Base-by-base conservation (phyloP, 1,140 invertebrate genomes). In the Telenomus remus region DNA sequence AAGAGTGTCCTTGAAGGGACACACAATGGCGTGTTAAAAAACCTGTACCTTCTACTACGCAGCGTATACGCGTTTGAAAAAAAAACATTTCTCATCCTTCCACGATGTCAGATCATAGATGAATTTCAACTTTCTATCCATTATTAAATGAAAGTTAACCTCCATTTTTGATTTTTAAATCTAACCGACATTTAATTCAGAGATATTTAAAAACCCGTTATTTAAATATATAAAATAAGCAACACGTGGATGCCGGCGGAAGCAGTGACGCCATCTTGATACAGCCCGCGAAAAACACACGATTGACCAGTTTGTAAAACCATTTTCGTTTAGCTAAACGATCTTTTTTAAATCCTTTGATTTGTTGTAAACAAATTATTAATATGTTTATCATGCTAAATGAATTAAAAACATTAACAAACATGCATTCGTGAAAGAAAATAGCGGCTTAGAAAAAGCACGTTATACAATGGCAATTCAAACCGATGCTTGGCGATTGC, bases 1-100 rank as follows among this genome's bases (percentile, higher is more conserved):
- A 39, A 11, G n/a, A 11, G n/a, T 39, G 37, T 39, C n/a, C 37
- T 39, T n/a, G 9, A 39, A 39, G n/a, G 37, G n/a, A 39, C 9
- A 39, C 37, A 39, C n/a, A 39, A 39, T 39, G 37, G 37, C 37
- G 37, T 39, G n/a, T 39, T 39, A 39, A 39, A 39, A 39, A 39
- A 10, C 37, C n/a, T 10, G 9, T 10, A 39, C 37, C n/a, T n/a
- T 39, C 37, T 11, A 39, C 37, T 39, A 39, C n/a, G 9, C 37
- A 39, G 3, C 3, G 3, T 39, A 2, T 39, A 11, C 37, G 37
- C 9, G 37, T 11, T 9, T 27, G 19, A 27, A 27, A 27, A 39
- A 39, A 11, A 2, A 1, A 9, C 37, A 39, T n/a, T 39, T 9
- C 9, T 39, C 37, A n/a, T 39, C 37, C 19, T 27, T 27, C 6